Evolutionary conservation across 2,113 vertebrate species (phyloP), one percentile per base, ranked within the genome.

Genomic region (Sciurus niger): DNA sequence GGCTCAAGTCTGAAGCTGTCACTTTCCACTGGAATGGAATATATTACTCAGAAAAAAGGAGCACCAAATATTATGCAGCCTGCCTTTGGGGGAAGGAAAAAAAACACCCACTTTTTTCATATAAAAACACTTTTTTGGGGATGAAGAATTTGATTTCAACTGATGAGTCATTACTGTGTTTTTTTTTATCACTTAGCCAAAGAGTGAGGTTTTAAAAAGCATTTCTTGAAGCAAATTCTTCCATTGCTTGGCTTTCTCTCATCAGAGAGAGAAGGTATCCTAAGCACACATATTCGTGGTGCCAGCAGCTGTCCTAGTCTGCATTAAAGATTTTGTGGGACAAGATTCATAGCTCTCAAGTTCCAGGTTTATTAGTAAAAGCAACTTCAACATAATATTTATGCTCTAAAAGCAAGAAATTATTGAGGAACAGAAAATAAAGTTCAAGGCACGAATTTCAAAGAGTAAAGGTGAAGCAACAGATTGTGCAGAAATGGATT

Each of bases 11-110:
- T 80, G 40, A 68, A 92, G 34, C 48, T 73, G 90, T 85, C 89
- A 79, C 70, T 98, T 89, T 93, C 97, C 86, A 97, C 55, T 22
- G 79, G 92, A 63, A 94, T 43, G 60, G 84, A 98, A 96, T 34
- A 11, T 91, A 70, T 98, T 98, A 96, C 92, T 97, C 96, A 95
- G 78, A 94, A 96, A 95, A 98, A 94, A 84, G 97, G 97, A 92
- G 94, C 94, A 92, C 65, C 97, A 91, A 96, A 98, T 94, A 96
- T 97, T 97, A 92, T 17, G 4, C 55, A 68, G 70, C 60, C 67
- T 98, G 89, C 74, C 55, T 96, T 96, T 80, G 30, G 53, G 80
- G 73, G 83, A 96, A 96, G 79, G 40, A 68, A 80, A 30, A 93
- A 98, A 93, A 94, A 91, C 53, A 63, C 40, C 78, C 72, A 92